These are phyloP conservation scores for Onthophagus sagittarius DNA, from an alignment of 2,888 invertebrate genomes.

Conservation along the genomic window DNA sequence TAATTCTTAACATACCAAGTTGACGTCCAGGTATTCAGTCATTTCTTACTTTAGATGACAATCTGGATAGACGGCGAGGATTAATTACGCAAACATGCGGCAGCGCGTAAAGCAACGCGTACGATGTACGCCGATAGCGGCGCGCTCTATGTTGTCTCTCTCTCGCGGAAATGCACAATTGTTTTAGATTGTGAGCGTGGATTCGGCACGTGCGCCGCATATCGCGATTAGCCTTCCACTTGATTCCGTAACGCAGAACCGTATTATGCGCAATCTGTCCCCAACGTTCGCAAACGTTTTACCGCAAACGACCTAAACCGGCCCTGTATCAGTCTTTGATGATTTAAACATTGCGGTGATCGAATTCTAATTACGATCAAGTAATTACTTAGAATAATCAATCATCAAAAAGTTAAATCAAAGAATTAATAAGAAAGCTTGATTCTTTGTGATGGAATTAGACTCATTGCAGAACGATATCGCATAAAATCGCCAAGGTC, in stretches of 20 bases:
- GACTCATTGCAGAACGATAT: no score
- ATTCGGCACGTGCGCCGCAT: conserved; percentile 22
- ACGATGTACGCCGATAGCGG: conserved; percentile 12
- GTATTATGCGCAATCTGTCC: background rate
- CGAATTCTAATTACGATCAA: background rate
- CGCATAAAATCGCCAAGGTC: no score
- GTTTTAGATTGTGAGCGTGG: conserved; percentile 23
- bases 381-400: background rate
- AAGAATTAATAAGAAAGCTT: no score
- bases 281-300: background rate
- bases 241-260: conserved; percentile 14
- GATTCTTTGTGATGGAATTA: no score
- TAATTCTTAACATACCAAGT: background rate
- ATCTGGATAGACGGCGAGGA: conserved; percentile 9
- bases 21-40: background rate
- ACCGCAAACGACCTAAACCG: background rate
- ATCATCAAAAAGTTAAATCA: no score
- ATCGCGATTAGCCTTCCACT: conserved; percentile 18
- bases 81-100: conserved; percentile 21
- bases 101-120: conserved; percentile 8
- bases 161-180: conserved; percentile 21
- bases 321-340: background rate
- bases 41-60: conserved; percentile 1
- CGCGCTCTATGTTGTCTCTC: background rate
- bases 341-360: background rate